Base-by-base conservation (phyloP, 2,113 vertebrate species). In the Nicator chloris region DNA sequence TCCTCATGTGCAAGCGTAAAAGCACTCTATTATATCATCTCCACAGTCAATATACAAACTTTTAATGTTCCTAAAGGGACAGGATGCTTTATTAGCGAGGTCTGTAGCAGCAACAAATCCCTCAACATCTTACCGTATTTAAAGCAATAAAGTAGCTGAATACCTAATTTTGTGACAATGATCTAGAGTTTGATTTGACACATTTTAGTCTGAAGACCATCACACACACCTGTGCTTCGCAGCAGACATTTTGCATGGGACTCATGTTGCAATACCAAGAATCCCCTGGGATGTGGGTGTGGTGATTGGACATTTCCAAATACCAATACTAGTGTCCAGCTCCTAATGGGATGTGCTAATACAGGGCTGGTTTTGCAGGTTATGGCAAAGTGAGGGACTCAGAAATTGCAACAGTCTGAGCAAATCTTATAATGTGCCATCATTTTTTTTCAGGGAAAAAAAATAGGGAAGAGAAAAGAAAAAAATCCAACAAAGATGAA, bases 401-500 rank as follows among this genome's bases (percentile, higher is more conserved):
- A 92, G 80, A 79, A 44, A 83, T 28, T 69, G 39, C 80, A 64
- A 17, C 49, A 75, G 28, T 26, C 30, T 81, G 13, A 92, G 72
- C n/a, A 45, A n/a, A 79, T 65, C 37, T 94, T 93, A 83, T 95
- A 96, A 98, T 16, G 10, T 78, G 50, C 50, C 79, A 47, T 80
- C 19, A 47, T 97, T 98, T 97, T 95, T 95, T 92, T 98, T 90
- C 95, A 98, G 98, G 97, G 42, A 97, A 97, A 97, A 99, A 98
- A 92, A 98, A 92, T 85, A 98, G 97, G 82, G 98, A 98, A 50
- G 98, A 98, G 79, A 98, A 97, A 96, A 98, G 98, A 76, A 99
- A 98, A 97, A 99, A 98, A 84, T 97, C 98, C 94, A 98, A 98
- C 97, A 98, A 98, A 93, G 98, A 99, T 60, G 98, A 99, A 96